Evolutionary conservation across 2,797 vertebrate genomes (phyloP), one percentile per base, ranked within the genome.

Genomic region (Mormyrus hasselquistii): DNA sequence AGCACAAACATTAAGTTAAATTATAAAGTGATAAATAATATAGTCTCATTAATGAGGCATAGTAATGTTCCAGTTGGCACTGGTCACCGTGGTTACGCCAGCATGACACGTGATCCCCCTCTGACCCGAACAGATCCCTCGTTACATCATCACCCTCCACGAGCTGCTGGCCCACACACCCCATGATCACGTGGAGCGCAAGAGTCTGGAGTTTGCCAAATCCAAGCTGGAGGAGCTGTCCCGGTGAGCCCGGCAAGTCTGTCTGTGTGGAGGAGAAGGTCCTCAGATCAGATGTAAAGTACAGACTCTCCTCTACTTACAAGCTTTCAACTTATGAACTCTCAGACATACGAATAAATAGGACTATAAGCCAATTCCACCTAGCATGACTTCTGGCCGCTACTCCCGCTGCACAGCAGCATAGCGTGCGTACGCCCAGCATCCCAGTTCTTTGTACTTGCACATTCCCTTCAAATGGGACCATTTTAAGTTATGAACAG

Each of bases 91-190:
- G 41, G 76, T 82, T 82, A 47, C 76, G 3, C 19, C 41, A 22
- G 76, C 16, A n/a, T 82, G 44, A n/a, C 2, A 8, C 2, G 41
- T 47, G 41, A 82, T 22, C 41, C 76, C 76, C 38, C 76, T 22
- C 76, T 22, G 38, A 82, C 76, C 41, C 3, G 7, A 92, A 90
- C 94, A 99, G 99, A 99, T 99, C 92, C 99, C 99, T 90, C 97
- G 99, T 87, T 99, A 99, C 88, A 99, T 99, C 94, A 99, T 99
- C 94, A 99, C 98, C 0, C 95, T 99, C 52, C 99, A 99, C 88
- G 99, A 99, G 94, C 95, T 99, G 55, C 91, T 99, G 92, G 99
- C 99, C 50, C 98, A 99, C 92, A 99, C 99, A 0, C 99, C 99
- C 55, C 97, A 99, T 3, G 99, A 99, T 86, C 99, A 99, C 0